Evolutionary conservation across 2,797 vertebrate genomes (phyloP), one percentile per base, ranked within the genome.

Genomic region (Eremophila alpestris): DNA sequence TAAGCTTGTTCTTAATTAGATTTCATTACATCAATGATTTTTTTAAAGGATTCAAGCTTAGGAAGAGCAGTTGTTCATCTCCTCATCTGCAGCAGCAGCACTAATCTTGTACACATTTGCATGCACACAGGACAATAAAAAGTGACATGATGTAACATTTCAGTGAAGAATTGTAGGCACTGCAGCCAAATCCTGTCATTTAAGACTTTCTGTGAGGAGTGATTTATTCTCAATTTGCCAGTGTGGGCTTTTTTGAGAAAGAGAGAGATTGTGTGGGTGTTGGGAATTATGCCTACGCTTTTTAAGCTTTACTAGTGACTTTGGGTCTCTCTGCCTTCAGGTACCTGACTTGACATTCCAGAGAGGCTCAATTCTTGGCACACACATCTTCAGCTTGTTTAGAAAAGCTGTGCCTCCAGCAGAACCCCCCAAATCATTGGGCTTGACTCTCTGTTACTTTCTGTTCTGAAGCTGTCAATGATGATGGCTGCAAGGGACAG

Each of bases 201-300:
- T 90, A 89, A 82, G 68, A 78, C 91, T 82, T 95, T 96, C 80
- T 93, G 88, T 67, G 82, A 91, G 82, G 73, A 82, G 60, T 87
- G 71, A 95, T 95, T 96, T 85, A 82, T 88, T 73, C 58, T 83
- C 74, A 38, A 14, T 95, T 95, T 88, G 38, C 93, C 68, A 90
- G 54, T 69, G 78, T 84, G 54, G 78, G 67, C 34, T 94, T 93
- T 85, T 92, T 27, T 84, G 43, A 59, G 67, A 89, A 55, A 69
- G 40, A 80, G 59, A 65, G 75, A 85, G 34, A 65, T 74, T 78
- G 65, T 81, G 69, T 76, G 82, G 83, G 87, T 86, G 67, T 69
- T 76, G 83, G 82, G 91, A 93, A 81, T 92, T 64, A 58, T 85
- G 88, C 86, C 71, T 87, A 54, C 11, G 5, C 63, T 84, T 92